Evolutionary conservation across 2,888 invertebrate genomes (phyloP).

Genomic region (Caenorhabditis panamensis): DNA sequence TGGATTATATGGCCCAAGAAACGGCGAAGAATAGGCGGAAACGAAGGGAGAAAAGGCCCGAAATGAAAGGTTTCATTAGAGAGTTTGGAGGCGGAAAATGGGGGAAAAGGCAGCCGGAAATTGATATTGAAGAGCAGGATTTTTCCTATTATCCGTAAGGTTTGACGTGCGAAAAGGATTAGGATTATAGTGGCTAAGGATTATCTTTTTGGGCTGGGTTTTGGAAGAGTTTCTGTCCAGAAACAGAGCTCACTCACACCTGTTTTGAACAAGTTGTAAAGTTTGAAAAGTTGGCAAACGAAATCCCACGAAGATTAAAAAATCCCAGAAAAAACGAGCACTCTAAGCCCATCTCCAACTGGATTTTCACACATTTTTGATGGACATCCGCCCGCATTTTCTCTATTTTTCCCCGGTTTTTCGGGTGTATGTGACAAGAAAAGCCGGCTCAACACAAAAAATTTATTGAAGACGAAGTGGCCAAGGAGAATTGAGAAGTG

Average conservation of each 20-base stretch:
- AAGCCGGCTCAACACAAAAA: too few species aligned
- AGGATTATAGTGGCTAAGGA: background rate
- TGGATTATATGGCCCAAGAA: slow-evolving; percentile 21
- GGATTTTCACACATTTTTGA: slow-evolving; percentile 21
- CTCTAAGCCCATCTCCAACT: background rate
- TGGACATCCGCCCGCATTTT: background rate
- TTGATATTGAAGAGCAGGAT: too few species aligned
- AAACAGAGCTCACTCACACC: background rate
- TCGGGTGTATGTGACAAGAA: slow-evolving; percentile 4
- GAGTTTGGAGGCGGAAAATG: background rate
- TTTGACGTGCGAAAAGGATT: background rate
- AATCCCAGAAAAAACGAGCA: background rate
- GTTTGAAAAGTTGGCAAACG: too few species aligned
- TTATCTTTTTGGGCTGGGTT: background rate
- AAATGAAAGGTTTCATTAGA: slow-evolving; percentile 24
- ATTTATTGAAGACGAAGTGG: too few species aligned
- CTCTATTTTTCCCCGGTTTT: background rate
- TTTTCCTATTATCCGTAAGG: too few species aligned
- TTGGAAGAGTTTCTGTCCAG: background rate
- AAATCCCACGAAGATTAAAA: too few species aligned
- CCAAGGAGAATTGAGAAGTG: background rate
- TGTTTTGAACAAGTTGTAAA: background rate
- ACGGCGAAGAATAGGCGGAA: slow-evolving; percentile 19
- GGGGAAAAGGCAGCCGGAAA: background rate
- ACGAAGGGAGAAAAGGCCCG: background rate